Conservation (phyloP, 2,888 invertebrate species). For the Drosophila emarginata region DNA sequence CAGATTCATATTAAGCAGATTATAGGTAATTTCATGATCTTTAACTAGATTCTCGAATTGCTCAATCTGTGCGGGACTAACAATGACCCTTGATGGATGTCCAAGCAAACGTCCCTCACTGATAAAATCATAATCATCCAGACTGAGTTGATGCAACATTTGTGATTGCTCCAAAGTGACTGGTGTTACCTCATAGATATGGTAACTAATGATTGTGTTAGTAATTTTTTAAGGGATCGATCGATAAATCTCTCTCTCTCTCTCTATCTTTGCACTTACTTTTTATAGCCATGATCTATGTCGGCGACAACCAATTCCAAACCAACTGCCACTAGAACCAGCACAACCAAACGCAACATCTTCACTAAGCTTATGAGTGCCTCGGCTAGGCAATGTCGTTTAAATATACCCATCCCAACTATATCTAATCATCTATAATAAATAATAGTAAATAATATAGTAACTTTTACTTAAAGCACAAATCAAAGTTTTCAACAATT, state of each 20-base stretch:
- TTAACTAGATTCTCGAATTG: conserved; percentile 56
- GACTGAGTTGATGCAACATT: conserved; percentile 50
- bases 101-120: conserved; percentile 51
- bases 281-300: conserved; percentile 42
- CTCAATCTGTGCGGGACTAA: conserved; percentile 59
- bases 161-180: conserved; percentile 45
- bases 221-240: background rate
- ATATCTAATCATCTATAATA: conserved; percentile 50
- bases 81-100: conserved; percentile 65
- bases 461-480: conserved; percentile 1
- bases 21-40: conserved; percentile 36
- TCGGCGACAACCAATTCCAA: conserved; percentile 33
- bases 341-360: conserved; percentile 49
- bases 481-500: conserved; percentile 23
- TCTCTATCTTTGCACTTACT: conserved; percentile 33
- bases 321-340: conserved; percentile 44
- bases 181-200: conserved; percentile 71
- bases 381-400: conserved; percentile 12
- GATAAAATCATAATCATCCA: conserved; percentile 72
- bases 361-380: conserved; percentile 39
- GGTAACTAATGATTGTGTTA: conserved; percentile 58
- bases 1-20: conserved; percentile 66
- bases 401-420: conserved; percentile 45
- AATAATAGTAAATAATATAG: background rate
- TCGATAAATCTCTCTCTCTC: background rate